These are phyloP conservation scores for Rosalia funebris DNA, from an alignment of 2,888 invertebrate genomes.

Conservation along the genomic window DNA sequence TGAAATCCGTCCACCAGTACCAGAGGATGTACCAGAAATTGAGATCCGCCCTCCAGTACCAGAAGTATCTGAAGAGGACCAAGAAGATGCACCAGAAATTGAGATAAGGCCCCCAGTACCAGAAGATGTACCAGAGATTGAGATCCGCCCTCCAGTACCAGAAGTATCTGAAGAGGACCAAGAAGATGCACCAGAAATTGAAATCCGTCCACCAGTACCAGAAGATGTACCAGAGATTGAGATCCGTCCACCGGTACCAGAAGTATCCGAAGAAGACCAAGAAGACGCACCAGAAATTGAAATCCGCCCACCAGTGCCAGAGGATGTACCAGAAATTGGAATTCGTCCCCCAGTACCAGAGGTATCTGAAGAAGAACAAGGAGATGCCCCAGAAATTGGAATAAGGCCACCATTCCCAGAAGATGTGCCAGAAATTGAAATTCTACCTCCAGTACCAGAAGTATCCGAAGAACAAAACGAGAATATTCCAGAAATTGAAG, in stretches of 20 bases:
- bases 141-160: background rate
- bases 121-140: background rate
- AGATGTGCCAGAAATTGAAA: conserved; percentile 1
- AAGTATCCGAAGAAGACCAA: too few species aligned
- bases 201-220: background rate
- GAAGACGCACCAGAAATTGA: background rate
- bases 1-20: conserved; percentile 13
- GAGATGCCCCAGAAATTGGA: background rate
- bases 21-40: conserved; percentile 15
- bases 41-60: conserved; percentile 21
- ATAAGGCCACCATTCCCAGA: conserved; percentile 10
- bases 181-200: background rate
- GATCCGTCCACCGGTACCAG: background rate
- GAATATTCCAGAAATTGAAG: too few species aligned
- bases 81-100: conserved; percentile 8
- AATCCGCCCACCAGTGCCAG: background rate
- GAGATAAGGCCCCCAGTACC: conserved; percentile 17
- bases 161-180: too few species aligned
- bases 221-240: background rate
- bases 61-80: too few species aligned
- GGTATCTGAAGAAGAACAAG: background rate
- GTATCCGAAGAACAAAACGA: background rate
- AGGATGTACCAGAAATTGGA: background rate
- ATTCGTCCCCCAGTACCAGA: conserved; percentile 1
- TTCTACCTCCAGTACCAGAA: conserved; percentile 9